Evolutionary conservation across 2,797 vertebrate genomes (phyloP).

Genomic region (Argentina silus): DNA sequence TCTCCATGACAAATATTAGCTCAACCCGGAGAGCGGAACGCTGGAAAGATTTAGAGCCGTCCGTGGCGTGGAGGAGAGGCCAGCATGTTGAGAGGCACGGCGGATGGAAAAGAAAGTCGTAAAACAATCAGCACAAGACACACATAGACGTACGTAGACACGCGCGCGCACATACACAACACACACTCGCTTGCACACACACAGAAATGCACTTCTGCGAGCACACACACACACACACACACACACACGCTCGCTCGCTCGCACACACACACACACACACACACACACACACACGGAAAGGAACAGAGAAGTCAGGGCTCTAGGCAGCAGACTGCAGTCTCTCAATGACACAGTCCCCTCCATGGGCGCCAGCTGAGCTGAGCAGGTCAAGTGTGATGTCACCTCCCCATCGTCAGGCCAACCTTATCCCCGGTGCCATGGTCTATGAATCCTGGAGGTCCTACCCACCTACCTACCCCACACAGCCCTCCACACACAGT

Average conservation of each 20-base stretch:
- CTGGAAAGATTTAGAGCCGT: slow-evolving; percentile 39
- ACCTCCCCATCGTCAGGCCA: too few species aligned
- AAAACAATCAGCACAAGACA: slow-evolving; percentile 34
- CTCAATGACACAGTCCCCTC: too few species aligned
- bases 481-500: too few species aligned
- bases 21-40: slow-evolving; percentile 25
- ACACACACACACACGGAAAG: neutral
- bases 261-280: neutral
- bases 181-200: neutral
- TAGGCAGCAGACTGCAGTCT: too few species aligned
- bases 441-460: too few species aligned
- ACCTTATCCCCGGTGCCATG: too few species aligned
- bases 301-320: slow-evolving; percentile 28
- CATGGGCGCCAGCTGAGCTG: too few species aligned
- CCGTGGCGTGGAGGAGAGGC: slow-evolving; percentile 32
- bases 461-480: too few species aligned
- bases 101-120: slow-evolving; percentile 35
- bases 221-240: neutral
- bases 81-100: slow-evolving; percentile 28
- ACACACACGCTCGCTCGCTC: neutral
- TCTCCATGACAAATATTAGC: slow-evolving; percentile 34
- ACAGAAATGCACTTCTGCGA: too few species aligned
- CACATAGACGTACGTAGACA: slow-evolving; percentile 28
- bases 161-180: neutral
- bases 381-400: too few species aligned